phyloP scores from a whole-genome alignment of 2,113 vertebrate species.

The Nanorana parkeri region DNA sequence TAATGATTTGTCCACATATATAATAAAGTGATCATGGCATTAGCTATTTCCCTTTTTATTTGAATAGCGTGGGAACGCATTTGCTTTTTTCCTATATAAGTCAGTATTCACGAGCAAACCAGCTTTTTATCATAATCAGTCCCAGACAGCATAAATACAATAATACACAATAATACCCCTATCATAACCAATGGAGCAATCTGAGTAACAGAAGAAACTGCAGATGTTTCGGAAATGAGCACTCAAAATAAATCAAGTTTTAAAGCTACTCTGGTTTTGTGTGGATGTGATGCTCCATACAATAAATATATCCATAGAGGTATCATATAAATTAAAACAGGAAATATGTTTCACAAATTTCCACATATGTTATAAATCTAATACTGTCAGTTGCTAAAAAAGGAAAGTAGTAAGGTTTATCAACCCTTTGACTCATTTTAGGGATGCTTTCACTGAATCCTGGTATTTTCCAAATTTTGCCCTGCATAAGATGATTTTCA shows the following conservation, averaged over 20 bases:
- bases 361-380: too few relatives aligned
- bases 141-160: neutral
- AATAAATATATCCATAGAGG: neutral
- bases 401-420: too few relatives aligned
- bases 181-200: slow-evolving; percentile 1
- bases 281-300: neutral
- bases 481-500: too few relatives aligned
- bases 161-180: neutral
- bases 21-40: neutral
- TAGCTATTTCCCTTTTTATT: neutral
- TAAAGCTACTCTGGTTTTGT: neutral
- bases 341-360: too few relatives aligned
- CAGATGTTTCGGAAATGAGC: neutral
- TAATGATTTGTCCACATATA: neutral
- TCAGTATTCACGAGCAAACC: neutral
- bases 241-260: neutral
- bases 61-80: neutral
- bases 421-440: too few relatives aligned
- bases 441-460: too few relatives aligned
- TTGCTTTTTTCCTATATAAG: neutral
- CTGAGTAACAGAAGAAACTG: neutral
- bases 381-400: too few relatives aligned
- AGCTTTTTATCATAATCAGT: neutral
- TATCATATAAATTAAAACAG: too few relatives aligned
- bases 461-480: too few relatives aligned